Evolutionary conservation across 2,888 invertebrate species (phyloP).

Genomic region (Heliconius hortense): DNA sequence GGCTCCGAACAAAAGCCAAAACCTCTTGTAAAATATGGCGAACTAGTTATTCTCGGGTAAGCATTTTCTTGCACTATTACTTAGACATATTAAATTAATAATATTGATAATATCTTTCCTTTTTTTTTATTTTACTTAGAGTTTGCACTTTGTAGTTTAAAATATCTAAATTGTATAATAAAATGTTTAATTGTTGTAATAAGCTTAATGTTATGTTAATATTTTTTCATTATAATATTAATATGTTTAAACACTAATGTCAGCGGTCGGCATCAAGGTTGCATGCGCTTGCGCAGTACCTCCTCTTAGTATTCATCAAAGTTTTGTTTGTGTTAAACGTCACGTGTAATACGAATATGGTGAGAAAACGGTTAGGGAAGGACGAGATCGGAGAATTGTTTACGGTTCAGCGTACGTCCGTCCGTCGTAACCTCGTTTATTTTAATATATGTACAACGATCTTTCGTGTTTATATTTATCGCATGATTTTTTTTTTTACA

Average conservation of each 20-base stretch:
- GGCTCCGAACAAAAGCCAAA: constrained; percentile 90
- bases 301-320: constrained; percentile 37
- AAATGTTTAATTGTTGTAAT: neutral
- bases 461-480: constrained; percentile 2
- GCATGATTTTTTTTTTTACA: neutral
- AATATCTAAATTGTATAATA: neutral
- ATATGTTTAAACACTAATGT: constrained; percentile 48
- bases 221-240: constrained; percentile 25
- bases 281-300: constrained; percentile 30
- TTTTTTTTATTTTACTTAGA: neutral
- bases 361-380: constrained; percentile 34
- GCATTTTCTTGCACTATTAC: constrained; percentile 47
- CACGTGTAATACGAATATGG: constrained; percentile 38
- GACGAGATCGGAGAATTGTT: constrained; percentile 40
- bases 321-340: constrained; percentile 38
- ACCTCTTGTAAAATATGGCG: constrained; percentile 92
- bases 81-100: neutral
- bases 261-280: constrained; percentile 52
- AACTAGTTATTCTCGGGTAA: constrained; percentile 96
- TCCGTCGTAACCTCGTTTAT: constrained; percentile 38
- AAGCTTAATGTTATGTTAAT: constrained; percentile 29
- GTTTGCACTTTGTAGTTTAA: neutral
- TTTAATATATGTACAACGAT: constrained; percentile 26
- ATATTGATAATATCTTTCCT: neutral
- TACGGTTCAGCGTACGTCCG: constrained; percentile 40